These are phyloP conservation scores for Uloborus diversus DNA, from an alignment of 1,140 invertebrate genomes.

Conservation along the genomic window DNA sequence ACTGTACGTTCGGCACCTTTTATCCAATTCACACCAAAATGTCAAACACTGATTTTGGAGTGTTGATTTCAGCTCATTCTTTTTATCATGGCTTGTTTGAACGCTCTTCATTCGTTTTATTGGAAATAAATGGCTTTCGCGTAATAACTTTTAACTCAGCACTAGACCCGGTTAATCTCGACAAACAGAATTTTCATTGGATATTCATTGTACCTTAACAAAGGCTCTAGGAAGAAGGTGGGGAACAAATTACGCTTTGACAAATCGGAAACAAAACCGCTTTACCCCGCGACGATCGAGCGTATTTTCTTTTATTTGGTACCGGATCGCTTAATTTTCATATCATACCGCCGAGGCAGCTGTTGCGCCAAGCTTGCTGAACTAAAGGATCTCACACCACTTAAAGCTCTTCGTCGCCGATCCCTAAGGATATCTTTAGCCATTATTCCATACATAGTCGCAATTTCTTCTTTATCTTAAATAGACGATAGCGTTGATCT, in stretches of 20 bases:
- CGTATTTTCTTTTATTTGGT: conserved; percentile 39
- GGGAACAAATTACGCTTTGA: conserved; percentile 44
- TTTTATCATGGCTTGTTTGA: no score
- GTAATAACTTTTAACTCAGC: conserved; percentile 32
- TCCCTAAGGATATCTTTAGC: conserved; percentile 1
- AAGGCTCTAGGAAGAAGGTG: no score
- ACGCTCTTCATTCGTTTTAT: no score
- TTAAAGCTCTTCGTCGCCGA: conserved; percentile 32
- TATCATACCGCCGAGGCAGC: conserved; percentile 8
- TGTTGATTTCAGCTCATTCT: no score
- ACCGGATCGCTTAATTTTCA: conserved; percentile 42
- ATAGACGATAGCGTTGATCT: conserved; percentile 25
- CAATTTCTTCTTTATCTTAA: conserved; percentile 36
- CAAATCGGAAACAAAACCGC: conserved; percentile 51
- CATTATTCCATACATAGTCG: conserved; percentile 42
- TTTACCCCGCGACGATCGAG: conserved; percentile 29
- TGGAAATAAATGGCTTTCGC: conserved; percentile 44
- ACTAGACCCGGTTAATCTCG: conserved; percentile 25
- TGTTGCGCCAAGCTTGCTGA: neutral
- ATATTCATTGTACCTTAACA: conserved; percentile 13
- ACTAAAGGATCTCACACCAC: neutral
- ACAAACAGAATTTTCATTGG: conserved; percentile 48
- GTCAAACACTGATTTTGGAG: no score
- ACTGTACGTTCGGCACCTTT: no score
- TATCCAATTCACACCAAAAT: no score